phyloP scores from a whole-genome alignment of 2,113 vertebrate species.

The Raja brachyura region DNA sequence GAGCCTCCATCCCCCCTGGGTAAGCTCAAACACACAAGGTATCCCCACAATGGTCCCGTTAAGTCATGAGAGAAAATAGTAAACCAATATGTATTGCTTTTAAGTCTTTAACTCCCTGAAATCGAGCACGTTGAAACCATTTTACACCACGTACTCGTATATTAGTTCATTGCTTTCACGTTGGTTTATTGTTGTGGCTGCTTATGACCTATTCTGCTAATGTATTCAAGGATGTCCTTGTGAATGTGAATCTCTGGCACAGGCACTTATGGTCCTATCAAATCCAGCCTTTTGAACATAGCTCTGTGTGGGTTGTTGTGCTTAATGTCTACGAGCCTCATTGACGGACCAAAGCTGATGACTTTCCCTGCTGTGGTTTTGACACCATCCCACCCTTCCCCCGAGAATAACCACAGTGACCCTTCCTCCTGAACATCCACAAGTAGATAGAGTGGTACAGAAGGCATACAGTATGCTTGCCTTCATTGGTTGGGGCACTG shows the following conservation, averaged over 20 bases:
- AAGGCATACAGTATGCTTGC: too few relatives aligned
- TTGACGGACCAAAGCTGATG: neutral
- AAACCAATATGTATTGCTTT: neutral
- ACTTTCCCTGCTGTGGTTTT: too few relatives aligned
- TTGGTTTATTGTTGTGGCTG: neutral
- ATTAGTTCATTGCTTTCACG: too few relatives aligned
- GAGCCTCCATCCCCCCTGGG: slow-evolving; percentile 79
- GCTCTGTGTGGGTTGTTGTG: neutral
- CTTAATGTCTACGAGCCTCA: neutral
- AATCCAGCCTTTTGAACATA: neutral
- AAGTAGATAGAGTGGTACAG: too few relatives aligned
- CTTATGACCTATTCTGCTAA: neutral
- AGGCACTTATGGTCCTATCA: neutral
- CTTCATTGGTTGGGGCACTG: too few relatives aligned
- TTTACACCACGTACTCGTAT: too few relatives aligned
- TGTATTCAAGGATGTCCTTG: neutral
- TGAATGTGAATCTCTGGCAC: neutral
- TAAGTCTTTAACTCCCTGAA: neutral
- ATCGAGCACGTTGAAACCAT: too few relatives aligned
- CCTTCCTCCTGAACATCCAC: too few relatives aligned
- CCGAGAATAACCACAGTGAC: too few relatives aligned
- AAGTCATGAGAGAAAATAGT: neutral
- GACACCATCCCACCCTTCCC: too few relatives aligned
- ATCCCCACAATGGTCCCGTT: neutral
- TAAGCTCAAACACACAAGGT: slow-evolving; percentile 51